Evolutionary conservation across 2,888 invertebrate genomes (phyloP).

Genomic region (Plebejus melissa): DNA sequence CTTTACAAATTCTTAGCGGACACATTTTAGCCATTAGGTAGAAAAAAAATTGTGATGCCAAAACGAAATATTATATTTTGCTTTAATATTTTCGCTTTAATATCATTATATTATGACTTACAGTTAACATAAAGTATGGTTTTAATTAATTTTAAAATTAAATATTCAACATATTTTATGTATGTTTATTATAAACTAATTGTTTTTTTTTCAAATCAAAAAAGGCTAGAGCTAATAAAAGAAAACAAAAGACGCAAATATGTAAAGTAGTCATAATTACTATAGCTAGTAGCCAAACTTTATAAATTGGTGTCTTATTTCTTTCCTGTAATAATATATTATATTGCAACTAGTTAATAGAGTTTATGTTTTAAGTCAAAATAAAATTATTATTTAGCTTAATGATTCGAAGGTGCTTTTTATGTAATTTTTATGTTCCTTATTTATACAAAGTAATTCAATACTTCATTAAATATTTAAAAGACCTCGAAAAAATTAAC

Average conservation of each 20-base stretch:
- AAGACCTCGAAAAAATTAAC: not conserved
- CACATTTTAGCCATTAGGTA: conserved; percentile 8
- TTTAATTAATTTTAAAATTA: not conserved
- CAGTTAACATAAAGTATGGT: not conserved
- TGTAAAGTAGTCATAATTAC: not conserved
- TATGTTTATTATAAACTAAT: not conserved
- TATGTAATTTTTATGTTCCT: conserved; percentile 20
- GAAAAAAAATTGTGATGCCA: conserved; percentile 15
- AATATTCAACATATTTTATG: not conserved
- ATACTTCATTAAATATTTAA: not conserved
- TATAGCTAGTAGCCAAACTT: no score
- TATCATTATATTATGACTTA: not conserved
- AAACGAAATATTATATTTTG: conserved; percentile 3
- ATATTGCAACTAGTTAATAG: not conserved
- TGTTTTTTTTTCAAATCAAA: not conserved
- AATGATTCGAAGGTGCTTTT: not conserved
- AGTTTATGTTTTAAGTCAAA: not conserved
- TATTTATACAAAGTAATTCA: not conserved
- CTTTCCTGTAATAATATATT: no score
- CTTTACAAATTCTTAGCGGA: not conserved
- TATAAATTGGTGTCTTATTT: no score
- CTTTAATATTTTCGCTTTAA: not conserved
- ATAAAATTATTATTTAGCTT: not conserved
- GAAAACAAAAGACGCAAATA: not conserved
- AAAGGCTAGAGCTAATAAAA: no score